Percentiles rank a stretch among this genome's conserved stretches.
Evolutionary conservation across 2,797 vertebrate genomes (phyloP).

Genomic region (Pangasius sanitwongsei): DNA sequence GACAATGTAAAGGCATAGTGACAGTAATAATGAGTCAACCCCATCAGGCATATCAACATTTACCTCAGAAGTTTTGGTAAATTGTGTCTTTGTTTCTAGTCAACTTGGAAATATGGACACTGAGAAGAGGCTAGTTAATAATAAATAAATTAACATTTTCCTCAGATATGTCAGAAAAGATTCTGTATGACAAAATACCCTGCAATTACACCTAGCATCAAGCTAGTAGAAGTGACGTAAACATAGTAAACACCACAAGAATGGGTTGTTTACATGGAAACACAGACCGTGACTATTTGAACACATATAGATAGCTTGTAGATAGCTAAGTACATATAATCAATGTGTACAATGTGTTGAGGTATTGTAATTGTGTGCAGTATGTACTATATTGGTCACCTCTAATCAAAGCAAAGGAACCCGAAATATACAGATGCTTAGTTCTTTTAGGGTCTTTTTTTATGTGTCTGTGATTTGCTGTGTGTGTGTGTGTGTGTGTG

Average conservation of each 20-base stretch:
- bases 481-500: background rate
- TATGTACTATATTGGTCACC: background rate
- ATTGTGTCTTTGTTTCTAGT: background rate
- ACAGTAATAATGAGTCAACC: background rate
- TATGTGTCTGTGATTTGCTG: constrained; percentile 51
- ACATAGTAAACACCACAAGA: background rate
- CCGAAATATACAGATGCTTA: background rate
- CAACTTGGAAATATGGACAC: background rate
- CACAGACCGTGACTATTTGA: background rate
- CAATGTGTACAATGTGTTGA: background rate
- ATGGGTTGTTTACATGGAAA: background rate
- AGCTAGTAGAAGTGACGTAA: background rate
- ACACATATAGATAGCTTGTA: background rate
- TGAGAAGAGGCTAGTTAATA: background rate
- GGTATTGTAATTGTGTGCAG: background rate
- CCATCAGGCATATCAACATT: background rate
- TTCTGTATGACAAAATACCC: background rate
- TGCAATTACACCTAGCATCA: background rate
- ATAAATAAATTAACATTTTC: background rate
- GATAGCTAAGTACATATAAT: background rate
- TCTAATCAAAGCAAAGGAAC: background rate
- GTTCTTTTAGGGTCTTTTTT: background rate
- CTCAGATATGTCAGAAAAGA: background rate
- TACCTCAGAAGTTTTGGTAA: background rate
- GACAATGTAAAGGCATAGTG: background rate